Conservation (phyloP, 2,113 vertebrate genomes). For the Notothenia coriiceps region DNA sequence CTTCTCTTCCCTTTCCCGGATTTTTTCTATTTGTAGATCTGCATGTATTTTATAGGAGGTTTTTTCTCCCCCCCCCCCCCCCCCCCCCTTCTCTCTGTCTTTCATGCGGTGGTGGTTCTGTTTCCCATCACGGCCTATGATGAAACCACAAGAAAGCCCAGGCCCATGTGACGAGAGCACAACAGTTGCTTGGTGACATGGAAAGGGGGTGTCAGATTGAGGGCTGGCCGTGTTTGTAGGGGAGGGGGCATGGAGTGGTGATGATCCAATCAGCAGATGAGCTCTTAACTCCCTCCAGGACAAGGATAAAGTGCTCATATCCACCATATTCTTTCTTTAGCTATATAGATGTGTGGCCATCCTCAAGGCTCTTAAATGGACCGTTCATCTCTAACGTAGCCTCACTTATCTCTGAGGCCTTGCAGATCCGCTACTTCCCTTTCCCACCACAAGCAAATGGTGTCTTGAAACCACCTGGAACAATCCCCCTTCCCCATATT, state of each 20-base stretch:
- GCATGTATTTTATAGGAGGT: constrained; percentile 75
- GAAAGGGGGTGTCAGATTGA: constrained; percentile 29
- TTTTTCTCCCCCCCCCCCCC: constrained; percentile 3
- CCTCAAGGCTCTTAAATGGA: constrained; percentile 64
- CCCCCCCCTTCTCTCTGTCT: constrained; percentile 44
- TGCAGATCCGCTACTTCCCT: constrained; percentile 74
- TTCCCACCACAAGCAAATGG: constrained; percentile 73
- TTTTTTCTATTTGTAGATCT: constrained; percentile 81
- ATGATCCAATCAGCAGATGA: constrained; percentile 52
- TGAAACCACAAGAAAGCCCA: constrained; percentile 83
- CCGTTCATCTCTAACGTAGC: constrained; percentile 76
- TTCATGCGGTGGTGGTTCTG: constrained; percentile 81
- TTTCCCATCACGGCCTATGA: constrained; percentile 82
- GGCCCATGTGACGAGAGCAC: constrained; percentile 66
- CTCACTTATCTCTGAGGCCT: constrained; percentile 77
- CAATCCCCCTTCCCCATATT: constrained; percentile 46
- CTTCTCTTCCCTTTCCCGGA: constrained; percentile 70
- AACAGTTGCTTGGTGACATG: constrained; percentile 75
- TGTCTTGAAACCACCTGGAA: constrained; percentile 73
- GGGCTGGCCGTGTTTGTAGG: constrained; percentile 27
- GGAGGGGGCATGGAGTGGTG: constrained; percentile 36
- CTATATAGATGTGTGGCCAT: constrained; percentile 61
- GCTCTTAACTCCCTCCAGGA: constrained; percentile 36
- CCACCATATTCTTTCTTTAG: constrained; percentile 1
- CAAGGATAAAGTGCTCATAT: constrained; percentile 43